Conservation (phyloP, 2,113 vertebrate genomes). For the Corvus hawaiiensis region DNA sequence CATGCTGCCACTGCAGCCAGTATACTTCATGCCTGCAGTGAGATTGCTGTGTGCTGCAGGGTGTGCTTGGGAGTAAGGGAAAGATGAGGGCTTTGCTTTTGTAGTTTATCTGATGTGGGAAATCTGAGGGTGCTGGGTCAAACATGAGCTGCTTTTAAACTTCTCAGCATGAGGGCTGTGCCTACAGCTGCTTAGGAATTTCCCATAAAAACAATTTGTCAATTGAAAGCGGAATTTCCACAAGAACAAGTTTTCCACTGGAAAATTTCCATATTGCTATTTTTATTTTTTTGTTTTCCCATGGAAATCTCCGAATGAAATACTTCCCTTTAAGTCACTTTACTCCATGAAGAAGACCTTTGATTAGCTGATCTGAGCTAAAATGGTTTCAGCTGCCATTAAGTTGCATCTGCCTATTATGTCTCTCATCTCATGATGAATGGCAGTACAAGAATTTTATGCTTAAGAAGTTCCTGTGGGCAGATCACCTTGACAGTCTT, state of each 20-base stretch:
- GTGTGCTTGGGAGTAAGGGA: background rate
- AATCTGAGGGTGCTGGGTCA: constrained; percentile 10
- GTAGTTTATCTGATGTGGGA: constrained; percentile 25
- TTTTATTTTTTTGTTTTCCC: constrained; percentile 38
- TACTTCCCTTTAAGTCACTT: constrained; percentile 26
- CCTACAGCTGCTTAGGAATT: constrained; percentile 55
- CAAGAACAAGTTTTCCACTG: constrained; percentile 55
- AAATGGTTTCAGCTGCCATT: background rate
- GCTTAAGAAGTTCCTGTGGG: background rate
- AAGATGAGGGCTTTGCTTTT: background rate
- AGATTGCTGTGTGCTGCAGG: background rate
- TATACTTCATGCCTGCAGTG: rapidly evolving
- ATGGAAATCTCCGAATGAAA: constrained; percentile 35
- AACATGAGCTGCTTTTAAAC: constrained; percentile 31
- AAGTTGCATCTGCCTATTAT: background rate
- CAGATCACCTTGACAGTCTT: background rate
- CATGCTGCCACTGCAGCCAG: background rate
- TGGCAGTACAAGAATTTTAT: background rate
- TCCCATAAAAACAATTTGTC: constrained; percentile 53
- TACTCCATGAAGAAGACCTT: background rate
- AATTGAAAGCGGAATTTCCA: constrained; percentile 51
- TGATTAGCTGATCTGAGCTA: background rate
- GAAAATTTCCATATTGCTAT: constrained; percentile 40
- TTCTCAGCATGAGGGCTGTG: constrained; percentile 34
- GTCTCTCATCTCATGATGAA: background rate